Evolutionary conservation across 2,888 invertebrate species (phyloP).

Genomic region (Acronicta leporina): DNA sequence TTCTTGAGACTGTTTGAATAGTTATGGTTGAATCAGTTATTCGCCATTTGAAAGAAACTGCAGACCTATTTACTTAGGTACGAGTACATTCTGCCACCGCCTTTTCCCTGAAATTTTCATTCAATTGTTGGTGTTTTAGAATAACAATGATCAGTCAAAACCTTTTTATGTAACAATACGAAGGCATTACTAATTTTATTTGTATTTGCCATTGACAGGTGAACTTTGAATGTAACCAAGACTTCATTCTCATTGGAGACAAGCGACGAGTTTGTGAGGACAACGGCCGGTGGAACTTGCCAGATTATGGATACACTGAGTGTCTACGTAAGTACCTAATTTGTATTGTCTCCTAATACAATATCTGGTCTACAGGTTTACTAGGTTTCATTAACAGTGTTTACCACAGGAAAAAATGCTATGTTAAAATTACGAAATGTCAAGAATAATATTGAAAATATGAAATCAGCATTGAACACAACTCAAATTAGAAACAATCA

Average conservation of each 20-base stretch:
- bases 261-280: slow-evolving; percentile 94
- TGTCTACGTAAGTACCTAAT: slow-evolving; percentile 95
- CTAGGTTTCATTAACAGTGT: too few species aligned
- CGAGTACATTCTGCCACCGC: not conserved
- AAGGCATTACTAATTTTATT: slow-evolving; percentile 8
- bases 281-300: slow-evolving; percentile 95
- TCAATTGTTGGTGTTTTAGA: not conserved
- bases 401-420: too few species aligned
- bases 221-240: slow-evolving; percentile 96
- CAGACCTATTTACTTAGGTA: too few species aligned
- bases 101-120: not conserved
- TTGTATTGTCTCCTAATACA: not conserved
- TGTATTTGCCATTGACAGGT: slow-evolving; percentile 84
- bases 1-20: not conserved
- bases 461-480: too few species aligned
- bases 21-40: not conserved
- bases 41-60: too few species aligned
- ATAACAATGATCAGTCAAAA: not conserved
- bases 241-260: slow-evolving; percentile 96
- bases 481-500: too few species aligned
- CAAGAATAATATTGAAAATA: too few species aligned
- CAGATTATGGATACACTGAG: slow-evolving; percentile 95
- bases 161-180: slow-evolving; percentile 13
- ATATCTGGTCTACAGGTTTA: not conserved
- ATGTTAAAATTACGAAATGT: too few species aligned